Conservation (phyloP, 2,113 vertebrate species). For the Chunga burmeisteri region DNA sequence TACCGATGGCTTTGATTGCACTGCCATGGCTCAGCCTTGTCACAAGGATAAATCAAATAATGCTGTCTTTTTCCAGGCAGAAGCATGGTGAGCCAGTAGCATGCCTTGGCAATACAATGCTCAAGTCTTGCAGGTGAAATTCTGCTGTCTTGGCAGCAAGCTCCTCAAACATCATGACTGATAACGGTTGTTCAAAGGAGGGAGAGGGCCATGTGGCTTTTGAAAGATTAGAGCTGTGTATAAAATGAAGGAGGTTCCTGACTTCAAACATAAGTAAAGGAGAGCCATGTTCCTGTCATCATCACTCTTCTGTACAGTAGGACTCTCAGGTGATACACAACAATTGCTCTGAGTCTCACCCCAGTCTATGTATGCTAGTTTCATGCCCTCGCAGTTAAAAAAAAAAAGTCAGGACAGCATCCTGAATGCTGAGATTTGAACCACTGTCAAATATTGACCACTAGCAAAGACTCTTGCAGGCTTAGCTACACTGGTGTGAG, state of each 20-base stretch:
- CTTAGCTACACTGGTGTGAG: background rate
- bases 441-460: background rate
- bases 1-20: background rate
- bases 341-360: background rate
- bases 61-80: background rate
- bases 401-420: background rate
- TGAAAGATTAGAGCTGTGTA: background rate
- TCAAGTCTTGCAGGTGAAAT: background rate
- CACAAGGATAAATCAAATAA: background rate
- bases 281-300: background rate
- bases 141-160: background rate
- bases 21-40: background rate
- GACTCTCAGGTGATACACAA: background rate
- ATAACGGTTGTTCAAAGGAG: background rate
- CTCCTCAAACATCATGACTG: background rate
- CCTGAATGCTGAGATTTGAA: background rate
- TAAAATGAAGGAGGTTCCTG: background rate
- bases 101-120: background rate
- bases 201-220: background rate
- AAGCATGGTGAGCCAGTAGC: background rate
- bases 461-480: background rate
- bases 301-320: background rate
- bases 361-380: background rate
- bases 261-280: background rate
- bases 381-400: background rate